These are phyloP conservation scores for Neotoxoptera formosana DNA, from an alignment of 1,140 invertebrate species.

Conservation along the genomic window DNA sequence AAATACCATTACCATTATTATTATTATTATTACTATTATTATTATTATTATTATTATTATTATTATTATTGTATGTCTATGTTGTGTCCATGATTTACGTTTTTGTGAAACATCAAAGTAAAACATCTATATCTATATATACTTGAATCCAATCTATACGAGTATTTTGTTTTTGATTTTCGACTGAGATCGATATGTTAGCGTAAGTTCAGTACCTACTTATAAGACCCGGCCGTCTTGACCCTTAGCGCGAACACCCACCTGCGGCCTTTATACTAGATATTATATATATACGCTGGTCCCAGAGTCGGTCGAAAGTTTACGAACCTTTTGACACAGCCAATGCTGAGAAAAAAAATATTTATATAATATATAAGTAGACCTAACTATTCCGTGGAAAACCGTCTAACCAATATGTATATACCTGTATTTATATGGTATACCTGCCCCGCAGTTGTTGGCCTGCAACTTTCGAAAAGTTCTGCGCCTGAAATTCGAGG, in stretches of 20 bases:
- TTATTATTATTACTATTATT: not conserved
- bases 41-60: constrained; percentile 7
- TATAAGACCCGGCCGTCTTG: not conserved
- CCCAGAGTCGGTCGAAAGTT: not conserved
- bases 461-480: no score
- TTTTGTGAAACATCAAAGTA: constrained; percentile 1
- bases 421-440: no score
- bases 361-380: not conserved
- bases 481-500: no score
- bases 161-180: not conserved
- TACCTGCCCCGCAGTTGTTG: no score
- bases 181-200: not conserved
- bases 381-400: not conserved
- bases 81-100: not conserved
- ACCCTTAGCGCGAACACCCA: not conserved
- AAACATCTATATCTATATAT: constrained; percentile 1
- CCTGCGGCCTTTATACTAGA: not conserved
- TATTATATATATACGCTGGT: not conserved
- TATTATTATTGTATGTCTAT: constrained; percentile 19
- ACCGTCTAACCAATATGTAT: not conserved
- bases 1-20: constrained; percentile 2
- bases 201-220: not conserved
- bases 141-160: not conserved
- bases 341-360: not conserved
- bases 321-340: not conserved